phyloP scores from a whole-genome alignment of 2,797 vertebrate species.

The Argyrosomus regius region DNA sequence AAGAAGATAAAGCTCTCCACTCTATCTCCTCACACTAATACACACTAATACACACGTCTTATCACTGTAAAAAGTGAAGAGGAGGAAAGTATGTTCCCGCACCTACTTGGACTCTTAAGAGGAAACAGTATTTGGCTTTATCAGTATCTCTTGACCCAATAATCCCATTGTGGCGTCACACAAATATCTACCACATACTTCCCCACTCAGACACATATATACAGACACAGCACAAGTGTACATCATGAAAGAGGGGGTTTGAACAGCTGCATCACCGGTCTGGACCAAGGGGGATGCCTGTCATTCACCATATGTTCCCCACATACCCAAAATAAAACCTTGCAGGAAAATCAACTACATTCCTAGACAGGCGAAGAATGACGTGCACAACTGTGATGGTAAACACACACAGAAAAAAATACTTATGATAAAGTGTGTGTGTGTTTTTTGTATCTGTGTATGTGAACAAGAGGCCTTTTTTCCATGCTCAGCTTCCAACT shows the following conservation, averaged over 20 bases:
- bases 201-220: constrained; percentile 4
- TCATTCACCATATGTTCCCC: constrained; percentile 79
- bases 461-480: constrained; percentile 67
- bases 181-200: not conserved
- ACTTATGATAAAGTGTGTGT: not conserved
- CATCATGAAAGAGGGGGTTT: constrained; percentile 64
- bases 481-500: constrained; percentile 75
- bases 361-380: constrained; percentile 60
- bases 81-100: constrained; percentile 36
- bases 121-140: constrained; percentile 41
- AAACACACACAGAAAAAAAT: not conserved
- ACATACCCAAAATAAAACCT: constrained; percentile 81
- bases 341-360: constrained; percentile 59
- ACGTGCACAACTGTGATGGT: constrained; percentile 5
- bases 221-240: constrained; percentile 48
- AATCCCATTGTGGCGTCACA: constrained; percentile 21
- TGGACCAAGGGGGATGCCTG: constrained; percentile 64
- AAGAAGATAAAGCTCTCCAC: constrained; percentile 39
- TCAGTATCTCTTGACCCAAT: constrained; percentile 53
- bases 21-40: constrained; percentile 17
- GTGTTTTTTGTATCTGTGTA: constrained; percentile 17
- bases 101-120: constrained; percentile 47
- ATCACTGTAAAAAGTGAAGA: constrained; percentile 56
- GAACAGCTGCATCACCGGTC: constrained; percentile 79
- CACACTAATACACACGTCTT: constrained; percentile 35